These are phyloP conservation scores for Anomalospiza imberbis DNA, from an alignment of 2,797 vertebrate species.

Conservation along the genomic window DNA sequence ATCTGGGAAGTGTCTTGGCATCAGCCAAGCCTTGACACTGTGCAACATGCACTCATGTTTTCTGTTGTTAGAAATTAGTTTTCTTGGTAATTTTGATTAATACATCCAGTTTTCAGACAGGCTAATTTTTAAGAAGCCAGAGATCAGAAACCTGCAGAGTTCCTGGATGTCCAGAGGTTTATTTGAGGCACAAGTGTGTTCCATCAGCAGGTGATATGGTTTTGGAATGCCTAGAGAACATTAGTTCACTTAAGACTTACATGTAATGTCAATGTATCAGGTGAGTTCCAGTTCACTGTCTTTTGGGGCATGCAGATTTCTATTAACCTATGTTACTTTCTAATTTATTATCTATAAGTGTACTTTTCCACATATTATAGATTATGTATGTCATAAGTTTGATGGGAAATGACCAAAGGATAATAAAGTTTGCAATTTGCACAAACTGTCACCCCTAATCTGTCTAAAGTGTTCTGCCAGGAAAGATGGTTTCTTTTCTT, in stretches of 20 bases:
- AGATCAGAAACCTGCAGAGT: not conserved
- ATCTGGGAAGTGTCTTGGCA: not conserved
- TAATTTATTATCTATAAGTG: not conserved
- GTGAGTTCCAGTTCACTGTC: not conserved
- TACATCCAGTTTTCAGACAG: fast-evolving
- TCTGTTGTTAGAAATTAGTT: not conserved
- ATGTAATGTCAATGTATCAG: fast-evolving
- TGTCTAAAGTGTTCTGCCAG: not conserved
- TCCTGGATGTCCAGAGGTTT: not conserved
- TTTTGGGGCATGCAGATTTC: not conserved
- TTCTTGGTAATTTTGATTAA: not conserved
- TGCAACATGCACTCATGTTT: not conserved
- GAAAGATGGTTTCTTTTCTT: not conserved
- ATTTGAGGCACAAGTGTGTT: not conserved
- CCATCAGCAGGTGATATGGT: not conserved
- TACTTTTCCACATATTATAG: not conserved
- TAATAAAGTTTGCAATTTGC: not conserved
- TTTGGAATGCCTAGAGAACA: not conserved
- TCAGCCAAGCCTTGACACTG: not conserved
- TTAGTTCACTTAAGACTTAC: not conserved
- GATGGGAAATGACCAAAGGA: not conserved
- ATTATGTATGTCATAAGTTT: not conserved
- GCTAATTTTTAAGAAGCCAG: not conserved
- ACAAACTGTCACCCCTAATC: not conserved
- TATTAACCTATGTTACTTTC: not conserved